A percentile compares a stretch with the other conserved stretches of the same genome.
These are phyloP conservation scores for Ectemnius cavifrons DNA, from an alignment of 2,888 invertebrate species.

Conservation along the genomic window DNA sequence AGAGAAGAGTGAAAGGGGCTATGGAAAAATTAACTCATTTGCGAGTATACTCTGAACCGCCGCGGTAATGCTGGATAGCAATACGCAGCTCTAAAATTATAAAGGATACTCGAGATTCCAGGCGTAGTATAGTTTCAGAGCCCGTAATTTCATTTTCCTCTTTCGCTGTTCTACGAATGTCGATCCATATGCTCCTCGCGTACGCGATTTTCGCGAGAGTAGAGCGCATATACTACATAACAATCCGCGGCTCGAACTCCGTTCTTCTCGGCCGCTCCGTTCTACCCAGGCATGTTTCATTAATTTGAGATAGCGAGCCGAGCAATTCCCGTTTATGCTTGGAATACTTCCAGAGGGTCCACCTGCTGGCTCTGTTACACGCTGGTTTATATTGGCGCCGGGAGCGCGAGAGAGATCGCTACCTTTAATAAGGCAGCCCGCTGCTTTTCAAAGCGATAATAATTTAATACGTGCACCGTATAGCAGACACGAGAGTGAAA, in stretches of 20 bases:
- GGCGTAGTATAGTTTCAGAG: constrained; percentile 57
- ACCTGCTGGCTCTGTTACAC: no score
- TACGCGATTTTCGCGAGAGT: background rate
- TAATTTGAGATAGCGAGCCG: no score
- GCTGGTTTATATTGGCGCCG: no score
- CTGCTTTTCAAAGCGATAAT: constrained; percentile 4
- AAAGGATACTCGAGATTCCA: constrained; percentile 59
- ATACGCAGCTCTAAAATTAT: constrained; percentile 19
- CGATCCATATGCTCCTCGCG: background rate
- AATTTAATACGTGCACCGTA: background rate
- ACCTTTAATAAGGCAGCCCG: background rate
- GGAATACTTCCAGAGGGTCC: no score
- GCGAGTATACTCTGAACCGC: constrained; percentile 47
- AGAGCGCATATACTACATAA: background rate
- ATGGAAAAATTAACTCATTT: constrained; percentile 63
- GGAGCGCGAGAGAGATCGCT: no score
- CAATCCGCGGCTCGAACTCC: background rate
- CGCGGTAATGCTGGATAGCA: constrained; percentile 52
- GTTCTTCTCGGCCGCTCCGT: no score
- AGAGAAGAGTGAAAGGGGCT: background rate
- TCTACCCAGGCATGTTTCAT: no score
- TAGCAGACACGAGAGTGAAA: background rate
- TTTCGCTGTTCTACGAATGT: background rate
- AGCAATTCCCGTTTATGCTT: no score
- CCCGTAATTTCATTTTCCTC: constrained; percentile 43